Percentiles rank a stretch among this genome's conserved stretches.
phyloP scores from a whole-genome alignment of 2,113 vertebrate species.

The Plectropomus leopardus region DNA sequence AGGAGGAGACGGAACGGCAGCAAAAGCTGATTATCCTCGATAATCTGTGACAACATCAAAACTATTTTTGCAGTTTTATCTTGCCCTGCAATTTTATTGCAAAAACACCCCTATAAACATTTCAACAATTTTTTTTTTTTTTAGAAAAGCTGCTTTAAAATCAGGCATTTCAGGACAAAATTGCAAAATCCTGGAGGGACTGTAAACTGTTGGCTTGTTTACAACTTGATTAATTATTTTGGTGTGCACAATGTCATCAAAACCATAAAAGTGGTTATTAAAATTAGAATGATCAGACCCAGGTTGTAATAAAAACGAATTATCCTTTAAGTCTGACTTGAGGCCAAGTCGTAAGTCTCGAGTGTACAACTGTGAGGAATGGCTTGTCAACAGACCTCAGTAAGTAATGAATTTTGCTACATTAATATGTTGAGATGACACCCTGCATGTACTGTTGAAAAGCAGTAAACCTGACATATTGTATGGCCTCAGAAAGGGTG shows the following conservation, averaged over 20 bases:
- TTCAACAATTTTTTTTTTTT: no score
- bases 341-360: background rate
- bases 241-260: background rate
- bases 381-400: background rate
- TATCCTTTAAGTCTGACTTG: background rate
- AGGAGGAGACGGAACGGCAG: no score
- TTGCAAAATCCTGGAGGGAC: no score
- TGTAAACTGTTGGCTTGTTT: background rate
- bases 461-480: slow-evolving; percentile 34
- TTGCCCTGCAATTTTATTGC: no score
- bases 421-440: slow-evolving; percentile 29
- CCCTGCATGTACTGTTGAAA: slow-evolving; percentile 10
- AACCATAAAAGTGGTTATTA: background rate
- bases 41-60: no score
- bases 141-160: no score
- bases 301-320: background rate
- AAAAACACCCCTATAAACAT: no score
- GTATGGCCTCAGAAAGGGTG: slow-evolving; percentile 27
- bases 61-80: no score
- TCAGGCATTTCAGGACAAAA: no score
- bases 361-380: background rate
- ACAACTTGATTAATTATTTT: slow-evolving; percentile 3
- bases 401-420: slow-evolving; percentile 4
- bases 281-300: background rate
- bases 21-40: no score